Percentiles rank a stretch among this genome's conserved stretches.
These are phyloP conservation scores for Phrynocephalus guinanensis DNA, from an alignment of 2,797 vertebrate genomes.

Conservation along the genomic window DNA sequence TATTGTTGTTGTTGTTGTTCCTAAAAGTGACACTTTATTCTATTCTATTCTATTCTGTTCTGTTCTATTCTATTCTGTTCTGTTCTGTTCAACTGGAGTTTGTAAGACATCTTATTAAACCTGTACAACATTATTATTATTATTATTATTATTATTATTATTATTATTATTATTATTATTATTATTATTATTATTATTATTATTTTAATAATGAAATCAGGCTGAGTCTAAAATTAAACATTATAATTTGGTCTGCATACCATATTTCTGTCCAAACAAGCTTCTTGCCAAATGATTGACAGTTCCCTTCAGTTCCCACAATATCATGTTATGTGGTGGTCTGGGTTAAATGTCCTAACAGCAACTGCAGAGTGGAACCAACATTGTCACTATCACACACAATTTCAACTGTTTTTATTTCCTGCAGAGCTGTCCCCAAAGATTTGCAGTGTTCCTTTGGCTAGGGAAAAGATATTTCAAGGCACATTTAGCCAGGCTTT, in stretches of 20 bases:
- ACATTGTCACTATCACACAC: conserved; percentile 54
- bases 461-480: background rate
- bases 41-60: no score
- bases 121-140: no score
- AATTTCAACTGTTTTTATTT: conserved; percentile 73
- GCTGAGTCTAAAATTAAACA: background rate
- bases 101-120: no score
- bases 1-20: no score
- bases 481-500: background rate
- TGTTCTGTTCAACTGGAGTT: no score
- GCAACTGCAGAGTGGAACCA: conserved; percentile 73
- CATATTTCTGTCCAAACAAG: background rate
- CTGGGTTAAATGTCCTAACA: background rate
- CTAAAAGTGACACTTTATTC: no score
- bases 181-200: no score
- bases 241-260: background rate
- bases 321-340: background rate
- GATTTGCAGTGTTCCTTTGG: conserved; percentile 12
- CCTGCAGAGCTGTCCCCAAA: conserved; percentile 72
- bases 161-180: no score
- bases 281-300: background rate
- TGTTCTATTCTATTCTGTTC: no score
- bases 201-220: background rate
- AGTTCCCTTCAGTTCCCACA: background rate
- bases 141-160: no score